phyloP scores from a whole-genome alignment of 2,113 vertebrate species.

The Melanotaenia duboulayi region DNA sequence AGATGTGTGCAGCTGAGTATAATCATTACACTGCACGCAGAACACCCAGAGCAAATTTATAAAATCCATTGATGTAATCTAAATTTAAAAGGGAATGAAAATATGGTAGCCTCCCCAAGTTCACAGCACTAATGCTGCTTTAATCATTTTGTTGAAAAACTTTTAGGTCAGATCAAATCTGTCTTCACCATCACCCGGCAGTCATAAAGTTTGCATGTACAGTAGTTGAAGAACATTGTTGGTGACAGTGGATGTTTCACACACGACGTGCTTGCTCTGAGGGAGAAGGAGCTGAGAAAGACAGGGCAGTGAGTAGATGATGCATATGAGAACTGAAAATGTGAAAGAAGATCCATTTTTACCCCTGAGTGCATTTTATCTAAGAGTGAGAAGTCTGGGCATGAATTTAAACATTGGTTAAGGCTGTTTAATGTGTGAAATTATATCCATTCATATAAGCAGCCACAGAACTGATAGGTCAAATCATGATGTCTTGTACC shows the following conservation, averaged over 20 bases:
- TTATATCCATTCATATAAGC: neutral
- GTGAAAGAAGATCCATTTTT: neutral
- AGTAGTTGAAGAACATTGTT: neutral
- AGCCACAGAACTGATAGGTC: neutral
- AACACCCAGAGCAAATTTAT: neutral
- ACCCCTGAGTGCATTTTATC: neutral
- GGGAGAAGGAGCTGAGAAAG: neutral
- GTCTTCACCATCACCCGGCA: neutral
- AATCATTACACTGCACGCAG: slow-evolving; percentile 4
- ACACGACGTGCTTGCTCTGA: neutral
- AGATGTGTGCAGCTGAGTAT: neutral
- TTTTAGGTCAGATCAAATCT: slow-evolving; percentile 7
- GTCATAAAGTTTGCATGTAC: slow-evolving; percentile 2
- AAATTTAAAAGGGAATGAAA: slow-evolving; percentile 4
- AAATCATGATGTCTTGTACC: neutral
- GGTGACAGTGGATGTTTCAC: neutral
- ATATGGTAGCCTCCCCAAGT: neutral
- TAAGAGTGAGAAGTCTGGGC: neutral
- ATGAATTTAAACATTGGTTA: neutral
- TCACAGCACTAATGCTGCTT: neutral
- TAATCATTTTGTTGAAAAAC: slow-evolving; percentile 7
- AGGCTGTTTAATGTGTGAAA: neutral
- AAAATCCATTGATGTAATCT: slow-evolving; percentile 18
- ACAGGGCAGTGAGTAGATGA: neutral
- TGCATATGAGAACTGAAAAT: neutral